phyloP scores from a whole-genome alignment of 1,140 invertebrate species.

The Lordiphosa collinella region DNA sequence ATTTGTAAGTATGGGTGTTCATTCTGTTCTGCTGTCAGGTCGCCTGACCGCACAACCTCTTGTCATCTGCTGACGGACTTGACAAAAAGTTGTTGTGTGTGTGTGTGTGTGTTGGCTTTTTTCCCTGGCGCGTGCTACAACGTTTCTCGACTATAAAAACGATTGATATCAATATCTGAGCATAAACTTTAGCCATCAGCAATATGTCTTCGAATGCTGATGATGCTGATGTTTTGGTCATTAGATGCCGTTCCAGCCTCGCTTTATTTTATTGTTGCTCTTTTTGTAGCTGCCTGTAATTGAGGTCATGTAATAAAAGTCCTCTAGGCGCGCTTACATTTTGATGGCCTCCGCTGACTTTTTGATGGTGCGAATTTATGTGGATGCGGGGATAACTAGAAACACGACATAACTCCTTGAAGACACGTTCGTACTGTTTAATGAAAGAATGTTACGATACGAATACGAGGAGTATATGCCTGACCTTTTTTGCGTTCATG shows the following conservation, averaged over 20 bases:
- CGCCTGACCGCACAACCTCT: conserved; percentile 32
- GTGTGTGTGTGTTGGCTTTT: conserved; percentile 66
- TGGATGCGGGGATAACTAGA: conserved; percentile 1
- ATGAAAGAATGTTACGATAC: neutral
- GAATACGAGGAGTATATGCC: neutral
- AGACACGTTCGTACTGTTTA: neutral
- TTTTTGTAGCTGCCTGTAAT: conserved; percentile 37
- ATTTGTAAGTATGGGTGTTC: too few species aligned
- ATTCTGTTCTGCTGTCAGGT: neutral
- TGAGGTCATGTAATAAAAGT: conserved; percentile 55
- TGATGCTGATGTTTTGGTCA: conserved; percentile 42
- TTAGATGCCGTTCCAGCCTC: conserved; percentile 36
- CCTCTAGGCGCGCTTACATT: conserved; percentile 26
- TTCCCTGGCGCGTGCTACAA: conserved; percentile 30
- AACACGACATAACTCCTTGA: neutral
- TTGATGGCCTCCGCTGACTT: conserved; percentile 31
- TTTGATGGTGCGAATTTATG: conserved; percentile 27
- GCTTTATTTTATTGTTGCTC: conserved; percentile 41
- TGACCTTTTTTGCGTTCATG: neutral
- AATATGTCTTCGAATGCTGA: conserved; percentile 15
- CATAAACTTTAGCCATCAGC: conserved; percentile 40
- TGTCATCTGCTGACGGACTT: conserved; percentile 47
- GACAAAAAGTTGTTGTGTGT: conserved; percentile 51
- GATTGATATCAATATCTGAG: conserved; percentile 70
- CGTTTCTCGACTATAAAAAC: conserved; percentile 50